Conservation (phyloP, 2,888 invertebrate genomes). For the Asteroscopus sphinx region DNA sequence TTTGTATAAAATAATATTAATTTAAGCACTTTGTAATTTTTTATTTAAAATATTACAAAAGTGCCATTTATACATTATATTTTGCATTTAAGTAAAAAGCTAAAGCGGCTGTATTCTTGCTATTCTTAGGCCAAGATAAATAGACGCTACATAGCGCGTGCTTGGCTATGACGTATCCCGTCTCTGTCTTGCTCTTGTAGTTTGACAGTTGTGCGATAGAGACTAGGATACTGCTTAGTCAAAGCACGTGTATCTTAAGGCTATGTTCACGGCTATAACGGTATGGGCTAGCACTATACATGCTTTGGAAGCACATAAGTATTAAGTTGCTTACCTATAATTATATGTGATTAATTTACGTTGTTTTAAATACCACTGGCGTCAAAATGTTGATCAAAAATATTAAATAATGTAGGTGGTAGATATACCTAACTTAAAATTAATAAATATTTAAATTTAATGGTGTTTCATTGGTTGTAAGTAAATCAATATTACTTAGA, state of each 20-base stretch:
- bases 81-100: conserved; percentile 1
- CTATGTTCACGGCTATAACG: conserved; percentile 37
- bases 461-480: not conserved
- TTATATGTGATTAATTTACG: conserved; percentile 56
- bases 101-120: conserved; percentile 26
- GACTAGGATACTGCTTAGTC: too few relatives aligned
- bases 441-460: not conserved
- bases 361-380: conserved; percentile 59
- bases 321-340: conserved; percentile 44
- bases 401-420: not conserved
- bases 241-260: conserved; percentile 36
- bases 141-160: too few relatives aligned
- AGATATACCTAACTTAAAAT: not conserved
- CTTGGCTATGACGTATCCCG: too few relatives aligned
- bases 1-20: too few relatives aligned
- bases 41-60: not conserved
- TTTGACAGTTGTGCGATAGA: too few relatives aligned
- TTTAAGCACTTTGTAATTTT: conserved; percentile 1
- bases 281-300: conserved; percentile 62
- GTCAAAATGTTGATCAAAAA: conserved; percentile 19
- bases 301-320: conserved; percentile 65
- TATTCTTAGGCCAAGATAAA: too few relatives aligned
- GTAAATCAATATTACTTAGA: not conserved
- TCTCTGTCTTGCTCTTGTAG: too few relatives aligned
- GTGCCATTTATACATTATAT: not conserved